phyloP scores from a whole-genome alignment of 1,140 invertebrate species.

The Triops longicaudatus region DNA sequence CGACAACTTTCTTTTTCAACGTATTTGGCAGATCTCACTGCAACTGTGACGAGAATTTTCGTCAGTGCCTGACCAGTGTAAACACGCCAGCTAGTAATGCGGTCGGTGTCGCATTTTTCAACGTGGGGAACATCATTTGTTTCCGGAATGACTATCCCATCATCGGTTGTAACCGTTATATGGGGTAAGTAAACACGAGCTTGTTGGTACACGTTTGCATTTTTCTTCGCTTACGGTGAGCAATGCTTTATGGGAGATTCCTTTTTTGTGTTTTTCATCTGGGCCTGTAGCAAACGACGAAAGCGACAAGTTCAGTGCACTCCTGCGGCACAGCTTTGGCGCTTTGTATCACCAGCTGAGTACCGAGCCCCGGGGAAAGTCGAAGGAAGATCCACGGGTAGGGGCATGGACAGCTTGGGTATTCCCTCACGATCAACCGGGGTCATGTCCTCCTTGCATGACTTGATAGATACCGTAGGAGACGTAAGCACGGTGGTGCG shows the following conservation, averaged over 20 bases:
- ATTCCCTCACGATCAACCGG: background rate
- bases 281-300: background rate
- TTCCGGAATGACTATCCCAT: slow-evolving; percentile 21
- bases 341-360: background rate
- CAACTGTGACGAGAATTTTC: slow-evolving; percentile 26
- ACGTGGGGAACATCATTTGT: slow-evolving; percentile 21
- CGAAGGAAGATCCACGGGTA: background rate
- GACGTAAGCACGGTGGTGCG: slow-evolving; percentile 17
- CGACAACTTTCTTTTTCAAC: slow-evolving; percentile 19
- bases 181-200: background rate
- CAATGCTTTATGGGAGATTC: background rate
- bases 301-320: background rate
- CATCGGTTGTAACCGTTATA: background rate
- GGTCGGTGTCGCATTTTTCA: slow-evolving; percentile 27
- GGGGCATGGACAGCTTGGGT: background rate
- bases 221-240: background rate
- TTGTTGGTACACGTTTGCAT: background rate
- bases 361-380: background rate
- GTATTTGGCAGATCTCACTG: slow-evolving; percentile 24
- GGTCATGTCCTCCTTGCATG: background rate
- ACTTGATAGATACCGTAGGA: slow-evolving; percentile 9
- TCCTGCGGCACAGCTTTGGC: background rate
- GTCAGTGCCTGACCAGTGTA: slow-evolving; percentile 9
- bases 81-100: slow-evolving; percentile 23
- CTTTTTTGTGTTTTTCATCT: background rate